Base-by-base conservation (phyloP, 2,888 invertebrate genomes). In the Axea sp. region DNA sequence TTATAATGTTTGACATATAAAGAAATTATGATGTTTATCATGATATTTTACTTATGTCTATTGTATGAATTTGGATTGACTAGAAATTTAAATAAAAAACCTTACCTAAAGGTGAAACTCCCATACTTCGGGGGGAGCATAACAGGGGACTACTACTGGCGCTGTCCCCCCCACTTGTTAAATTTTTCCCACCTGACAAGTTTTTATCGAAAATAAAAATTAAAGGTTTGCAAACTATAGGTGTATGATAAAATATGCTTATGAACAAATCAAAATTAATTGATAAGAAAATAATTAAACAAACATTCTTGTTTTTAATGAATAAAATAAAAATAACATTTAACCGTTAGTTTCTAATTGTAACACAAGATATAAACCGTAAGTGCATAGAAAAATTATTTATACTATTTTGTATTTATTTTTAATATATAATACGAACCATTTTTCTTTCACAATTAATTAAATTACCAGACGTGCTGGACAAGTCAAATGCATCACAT, bases 81-180 rank as follows among this genome's bases (percentile, higher is more conserved):
- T 68, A 4, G 7, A 33, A 41, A 31, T 47, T 57, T 31, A 7
- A 24, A 28, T 15, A 6, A 37, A 49, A 49, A 68, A 75, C 79
- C 86, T 85, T 89, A 90, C 90, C 90, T 87, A 90, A 83, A 55
- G 90, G 90, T 76, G 91, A 91, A 75, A 90, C 83, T 76, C 89
- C 89, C 78, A 90, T 88, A 85, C 90, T 90, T 83, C 88, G 88
- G 73, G 90, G 89, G 74, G 90, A 90, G 77, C 89, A 88, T 51
- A 88, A 88, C 82, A 89, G 88, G 60, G 90, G 89, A 82, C 90
- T 90, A 86, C 90, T 89, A 82, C 90, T 89, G 74, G 88, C 84
- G 83, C 90, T 90, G 79, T 90, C 90, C 76, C 84, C 86, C 84
- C 86, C 86, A 81, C 81, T 84, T 80, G 84, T 82, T 79, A 86